phyloP scores from a whole-genome alignment of 92 coral and sea anemone genomes.

The Hydrozoanthus gracilis region DNA sequence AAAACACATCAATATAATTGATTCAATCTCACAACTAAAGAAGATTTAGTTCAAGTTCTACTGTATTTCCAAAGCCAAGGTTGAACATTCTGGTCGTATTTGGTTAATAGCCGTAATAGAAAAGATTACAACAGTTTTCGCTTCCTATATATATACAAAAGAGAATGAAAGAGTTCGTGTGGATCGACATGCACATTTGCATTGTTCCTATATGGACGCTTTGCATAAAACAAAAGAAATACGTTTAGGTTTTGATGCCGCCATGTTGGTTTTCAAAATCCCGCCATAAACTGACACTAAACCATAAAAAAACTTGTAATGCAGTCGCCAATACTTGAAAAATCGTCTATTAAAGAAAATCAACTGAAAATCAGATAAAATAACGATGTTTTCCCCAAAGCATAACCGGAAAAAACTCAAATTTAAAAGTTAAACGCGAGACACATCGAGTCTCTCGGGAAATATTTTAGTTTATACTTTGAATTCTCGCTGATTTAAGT shows the following conservation, averaged over 20 bases:
- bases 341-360: neutral
- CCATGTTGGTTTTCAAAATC: conserved; percentile 19
- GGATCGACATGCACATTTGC: conserved; percentile 26
- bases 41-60: neutral
- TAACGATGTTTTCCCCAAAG: neutral
- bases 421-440: neutral
- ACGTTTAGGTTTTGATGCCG: neutral
- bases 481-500: conserved; percentile 31
- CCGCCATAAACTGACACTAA: conserved; percentile 28
- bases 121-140: conserved; percentile 27
- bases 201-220: conserved; percentile 30
- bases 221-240: conserved; percentile 40
- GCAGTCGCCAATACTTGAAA: neutral
- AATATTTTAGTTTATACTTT: neutral
- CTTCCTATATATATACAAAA: conserved; percentile 44
- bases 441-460: neutral
- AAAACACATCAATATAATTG: neutral
- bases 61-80: conserved; percentile 12
- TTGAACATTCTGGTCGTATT: neutral
- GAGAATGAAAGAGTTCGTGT: conserved; percentile 47
- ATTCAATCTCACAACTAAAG: neutral
- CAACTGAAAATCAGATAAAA: neutral
- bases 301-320: neutral
- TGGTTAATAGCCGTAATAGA: conserved; percentile 30
- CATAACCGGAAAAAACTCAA: neutral